These are phyloP conservation scores for Zaprionus africanus DNA, from an alignment of 1,140 invertebrate species.

Conservation along the genomic window DNA sequence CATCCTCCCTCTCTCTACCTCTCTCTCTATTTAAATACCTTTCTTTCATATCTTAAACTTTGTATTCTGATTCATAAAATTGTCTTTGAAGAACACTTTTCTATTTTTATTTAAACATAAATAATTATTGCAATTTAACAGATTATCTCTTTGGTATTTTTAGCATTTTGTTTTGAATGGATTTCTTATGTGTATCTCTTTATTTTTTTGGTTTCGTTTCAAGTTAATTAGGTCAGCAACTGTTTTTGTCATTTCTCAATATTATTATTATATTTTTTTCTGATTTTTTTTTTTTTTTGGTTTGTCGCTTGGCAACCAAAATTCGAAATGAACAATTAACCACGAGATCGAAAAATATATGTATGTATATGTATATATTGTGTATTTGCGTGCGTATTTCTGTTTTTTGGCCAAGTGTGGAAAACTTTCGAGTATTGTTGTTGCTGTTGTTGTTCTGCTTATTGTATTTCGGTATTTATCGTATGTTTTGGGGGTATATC, in stretches of 20 bases:
- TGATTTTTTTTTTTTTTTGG: conserved; percentile 44
- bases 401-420: conserved; percentile 44
- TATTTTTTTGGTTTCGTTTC: conserved; percentile 27
- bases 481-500: conserved; percentile 47
- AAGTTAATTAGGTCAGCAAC: conserved; percentile 77
- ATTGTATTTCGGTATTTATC: conserved; percentile 17
- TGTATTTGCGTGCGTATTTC: background rate
- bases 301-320: conserved; percentile 53
- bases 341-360: conserved; percentile 25
- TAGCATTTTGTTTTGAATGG: background rate
- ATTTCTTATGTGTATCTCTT: conserved; percentile 39
- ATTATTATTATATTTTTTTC: conserved; percentile 46
- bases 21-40: background rate
- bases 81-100: background rate
- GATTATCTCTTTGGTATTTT: conserved; percentile 28
- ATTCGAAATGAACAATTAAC: conserved; percentile 38
- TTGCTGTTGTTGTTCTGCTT: conserved; percentile 23
- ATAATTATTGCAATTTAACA: conserved; percentile 17
- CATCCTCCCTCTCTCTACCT: background rate
- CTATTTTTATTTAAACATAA: conserved; percentile 15
- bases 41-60: background rate
- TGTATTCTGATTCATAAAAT: background rate
- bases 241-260: conserved; percentile 77
- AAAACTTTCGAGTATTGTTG: conserved; percentile 44
- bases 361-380: background rate